A percentile compares a stretch with the other conserved stretches of the same genome.
These are phyloP conservation scores for Aphelinus atriplicis DNA, from an alignment of 1,140 invertebrate genomes.

Conservation along the genomic window DNA sequence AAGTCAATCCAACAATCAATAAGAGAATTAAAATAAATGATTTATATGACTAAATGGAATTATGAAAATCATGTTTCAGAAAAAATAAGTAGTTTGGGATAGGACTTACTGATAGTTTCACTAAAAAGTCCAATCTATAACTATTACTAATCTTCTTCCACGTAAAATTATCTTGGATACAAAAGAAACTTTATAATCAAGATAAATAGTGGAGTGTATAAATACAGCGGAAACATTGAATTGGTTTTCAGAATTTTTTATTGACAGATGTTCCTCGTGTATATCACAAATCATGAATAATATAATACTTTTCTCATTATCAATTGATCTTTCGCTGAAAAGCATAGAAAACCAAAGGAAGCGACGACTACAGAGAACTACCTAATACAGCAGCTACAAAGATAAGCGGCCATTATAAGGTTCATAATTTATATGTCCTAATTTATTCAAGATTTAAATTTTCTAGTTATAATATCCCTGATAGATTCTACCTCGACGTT, in stretches of 20 bases:
- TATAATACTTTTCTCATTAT: conserved; percentile 33
- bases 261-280: conserved; percentile 32
- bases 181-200: too few species aligned
- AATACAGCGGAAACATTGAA: conserved; percentile 2
- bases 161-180: too few species aligned
- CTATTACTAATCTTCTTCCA: too few species aligned
- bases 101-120: too few species aligned
- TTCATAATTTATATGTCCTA: conserved; percentile 18
- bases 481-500: conserved; percentile 17
- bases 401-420: conserved; percentile 22
- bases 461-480: conserved; percentile 22
- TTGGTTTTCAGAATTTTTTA: conserved; percentile 35
- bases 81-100: too few species aligned
- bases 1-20: too few species aligned
- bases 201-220: too few species aligned
- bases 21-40: too few species aligned
- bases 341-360: conserved; percentile 31
- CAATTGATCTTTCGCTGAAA: conserved; percentile 19
- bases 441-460: conserved; percentile 9
- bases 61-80: too few species aligned
- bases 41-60: too few species aligned
- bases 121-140: too few species aligned
- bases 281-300: conserved; percentile 40
- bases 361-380: conserved; percentile 29
- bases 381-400: conserved; percentile 20